phyloP scores from a whole-genome alignment of 1,140 invertebrate species.

The Drosophila rhopaloa region DNA sequence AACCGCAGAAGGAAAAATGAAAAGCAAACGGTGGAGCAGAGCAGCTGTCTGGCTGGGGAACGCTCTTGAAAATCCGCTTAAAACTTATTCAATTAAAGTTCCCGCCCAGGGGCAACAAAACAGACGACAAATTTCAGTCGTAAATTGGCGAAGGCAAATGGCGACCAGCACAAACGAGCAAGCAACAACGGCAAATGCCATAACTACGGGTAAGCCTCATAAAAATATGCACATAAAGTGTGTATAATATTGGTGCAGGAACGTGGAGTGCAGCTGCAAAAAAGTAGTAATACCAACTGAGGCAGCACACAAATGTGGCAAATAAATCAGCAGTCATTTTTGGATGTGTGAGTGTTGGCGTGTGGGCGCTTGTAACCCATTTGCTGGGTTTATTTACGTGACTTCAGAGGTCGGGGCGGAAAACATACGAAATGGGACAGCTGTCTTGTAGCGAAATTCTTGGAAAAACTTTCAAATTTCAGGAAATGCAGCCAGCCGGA shows the following conservation, averaged over 20 bases:
- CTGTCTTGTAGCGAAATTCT: conserved; percentile 21
- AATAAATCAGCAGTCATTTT: conserved; percentile 58
- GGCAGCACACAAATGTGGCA: conserved; percentile 54
- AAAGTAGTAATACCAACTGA: conserved; percentile 38
- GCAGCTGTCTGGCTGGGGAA: conserved; percentile 12
- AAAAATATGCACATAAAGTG: conserved; percentile 80
- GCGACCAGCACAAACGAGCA: conserved; percentile 63
- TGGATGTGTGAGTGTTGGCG: conserved; percentile 6
- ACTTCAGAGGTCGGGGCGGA: conserved; percentile 12
- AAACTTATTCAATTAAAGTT: conserved; percentile 83
- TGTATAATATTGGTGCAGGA: conserved; percentile 63
- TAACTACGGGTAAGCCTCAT: conserved; percentile 57
- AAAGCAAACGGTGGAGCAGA: conserved; percentile 6
- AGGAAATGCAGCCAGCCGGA: conserved; percentile 21
- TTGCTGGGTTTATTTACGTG: conserved; percentile 55
- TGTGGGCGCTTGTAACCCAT: conserved; percentile 40
- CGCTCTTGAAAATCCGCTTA: conserved; percentile 72
- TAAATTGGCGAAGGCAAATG: conserved; percentile 72
- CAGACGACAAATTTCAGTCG: conserved; percentile 71
- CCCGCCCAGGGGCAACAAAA: conserved; percentile 39
- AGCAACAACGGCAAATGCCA: conserved; percentile 50
- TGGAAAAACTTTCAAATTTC: conserved; percentile 22
- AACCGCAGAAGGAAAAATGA: neutral
- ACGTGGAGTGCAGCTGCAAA: conserved; percentile 28
- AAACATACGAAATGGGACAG: conserved; percentile 12